Percentiles rank a stretch among this genome's conserved stretches.
phyloP scores from a whole-genome alignment of 2,888 invertebrate species.

The Chydorus sphaericus region DNA sequence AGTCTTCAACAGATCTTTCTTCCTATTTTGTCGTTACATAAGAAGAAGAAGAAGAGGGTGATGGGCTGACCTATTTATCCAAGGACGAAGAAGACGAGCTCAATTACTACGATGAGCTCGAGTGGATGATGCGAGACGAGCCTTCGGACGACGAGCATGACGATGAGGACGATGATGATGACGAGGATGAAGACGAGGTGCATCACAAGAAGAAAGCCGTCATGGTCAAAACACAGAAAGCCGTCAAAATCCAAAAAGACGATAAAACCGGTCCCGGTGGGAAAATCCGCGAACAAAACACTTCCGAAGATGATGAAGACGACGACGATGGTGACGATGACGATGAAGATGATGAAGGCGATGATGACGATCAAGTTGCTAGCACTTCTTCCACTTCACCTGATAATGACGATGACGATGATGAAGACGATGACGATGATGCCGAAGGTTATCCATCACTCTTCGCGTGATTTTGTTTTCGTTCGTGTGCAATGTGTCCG shows the following conservation, averaged over 20 bases:
- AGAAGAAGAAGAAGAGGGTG: background rate
- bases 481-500: background rate
- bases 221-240: background rate
- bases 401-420: constrained; percentile 5
- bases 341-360: constrained; percentile 12
- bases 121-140: background rate
- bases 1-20: background rate
- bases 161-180: constrained; percentile 13
- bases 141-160: constrained; percentile 3
- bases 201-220: background rate
- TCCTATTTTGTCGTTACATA: background rate
- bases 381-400: too few relatives aligned
- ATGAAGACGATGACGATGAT: constrained; percentile 3
- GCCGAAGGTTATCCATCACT: background rate
- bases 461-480: background rate
- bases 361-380: constrained; percentile 1
- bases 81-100: background rate
- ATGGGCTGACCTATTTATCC: background rate
- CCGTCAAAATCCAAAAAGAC: constrained; percentile 8
- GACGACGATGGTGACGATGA: constrained; percentile 12
- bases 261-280: background rate
- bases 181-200: constrained; percentile 11
- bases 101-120: background rate
- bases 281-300: background rate
- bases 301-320: background rate